phyloP scores from a whole-genome alignment of 2,113 vertebrate genomes.

The Thalassarche chlororhynchos region DNA sequence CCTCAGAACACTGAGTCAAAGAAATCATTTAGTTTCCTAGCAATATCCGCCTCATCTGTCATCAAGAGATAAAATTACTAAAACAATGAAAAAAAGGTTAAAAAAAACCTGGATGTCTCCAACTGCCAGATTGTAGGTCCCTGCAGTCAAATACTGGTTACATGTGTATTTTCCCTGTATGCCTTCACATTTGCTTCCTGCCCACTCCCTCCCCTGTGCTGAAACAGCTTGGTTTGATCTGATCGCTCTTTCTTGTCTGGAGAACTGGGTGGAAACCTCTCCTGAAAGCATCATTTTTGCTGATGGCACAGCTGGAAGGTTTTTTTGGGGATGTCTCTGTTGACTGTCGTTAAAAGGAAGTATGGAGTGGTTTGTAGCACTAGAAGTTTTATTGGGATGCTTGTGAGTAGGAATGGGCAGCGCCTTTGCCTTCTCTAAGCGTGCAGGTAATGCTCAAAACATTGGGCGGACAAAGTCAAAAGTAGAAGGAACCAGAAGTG shows the following conservation, averaged over 20 bases:
- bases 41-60: constrained; percentile 72
- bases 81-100: constrained; percentile 66
- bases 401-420: not conserved
- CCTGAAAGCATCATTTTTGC: not conserved
- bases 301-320: not conserved
- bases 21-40: constrained; percentile 67
- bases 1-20: constrained; percentile 51
- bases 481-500: not conserved
- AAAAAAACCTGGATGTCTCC: constrained; percentile 11
- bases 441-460: not conserved
- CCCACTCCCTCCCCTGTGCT: not conserved
- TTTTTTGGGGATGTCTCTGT: not conserved
- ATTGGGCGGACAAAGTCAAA: not conserved
- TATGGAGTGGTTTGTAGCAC: not conserved
- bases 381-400: not conserved
- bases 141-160: not conserved
- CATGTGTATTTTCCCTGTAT: not conserved
- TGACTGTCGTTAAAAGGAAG: not conserved
- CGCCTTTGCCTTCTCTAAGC: not conserved
- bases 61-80: constrained; percentile 68
- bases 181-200: not conserved
- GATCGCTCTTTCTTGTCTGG: not conserved
- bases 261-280: not conserved
- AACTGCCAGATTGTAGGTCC: constrained; percentile 20
- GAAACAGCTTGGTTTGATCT: not conserved